phyloP scores from a whole-genome alignment of 2,113 vertebrate genomes.

The Protomyctophum bolini region DNA sequence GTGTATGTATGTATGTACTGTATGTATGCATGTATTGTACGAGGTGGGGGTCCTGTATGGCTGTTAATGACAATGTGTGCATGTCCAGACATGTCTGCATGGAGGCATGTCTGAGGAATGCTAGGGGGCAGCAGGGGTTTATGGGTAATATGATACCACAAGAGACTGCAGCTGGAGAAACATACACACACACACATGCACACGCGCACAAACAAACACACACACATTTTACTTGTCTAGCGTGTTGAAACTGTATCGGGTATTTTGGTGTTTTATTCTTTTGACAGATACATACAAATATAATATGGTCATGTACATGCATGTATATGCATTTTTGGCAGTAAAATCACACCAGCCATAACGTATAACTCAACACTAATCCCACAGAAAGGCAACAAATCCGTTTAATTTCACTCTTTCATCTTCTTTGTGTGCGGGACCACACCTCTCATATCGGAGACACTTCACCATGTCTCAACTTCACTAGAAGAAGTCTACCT shows the following conservation, averaged over 20 bases:
- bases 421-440: no score
- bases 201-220: background rate
- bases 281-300: no score
- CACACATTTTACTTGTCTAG: no score
- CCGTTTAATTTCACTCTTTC: no score
- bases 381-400: no score
- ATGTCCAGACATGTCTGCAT: slow-evolving; percentile 36
- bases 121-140: slow-evolving; percentile 37
- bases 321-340: no score
- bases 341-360: no score
- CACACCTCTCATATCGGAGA: background rate
- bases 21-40: background rate
- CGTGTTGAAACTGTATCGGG: no score
- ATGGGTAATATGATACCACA: slow-evolving; percentile 58
- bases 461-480: slow-evolving; percentile 13
- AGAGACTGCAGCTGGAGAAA: slow-evolving; percentile 54
- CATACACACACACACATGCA: background rate
- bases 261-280: no score
- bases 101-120: slow-evolving; percentile 64
- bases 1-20: background rate
- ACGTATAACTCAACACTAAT: no score
- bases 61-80: slow-evolving; percentile 31
- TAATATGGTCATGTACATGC: no score
- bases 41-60: background rate
- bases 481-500: slow-evolving; percentile 15